Base-by-base conservation (phyloP, 2,797 vertebrate species). In the Sebastes taczanowskii region DNA sequence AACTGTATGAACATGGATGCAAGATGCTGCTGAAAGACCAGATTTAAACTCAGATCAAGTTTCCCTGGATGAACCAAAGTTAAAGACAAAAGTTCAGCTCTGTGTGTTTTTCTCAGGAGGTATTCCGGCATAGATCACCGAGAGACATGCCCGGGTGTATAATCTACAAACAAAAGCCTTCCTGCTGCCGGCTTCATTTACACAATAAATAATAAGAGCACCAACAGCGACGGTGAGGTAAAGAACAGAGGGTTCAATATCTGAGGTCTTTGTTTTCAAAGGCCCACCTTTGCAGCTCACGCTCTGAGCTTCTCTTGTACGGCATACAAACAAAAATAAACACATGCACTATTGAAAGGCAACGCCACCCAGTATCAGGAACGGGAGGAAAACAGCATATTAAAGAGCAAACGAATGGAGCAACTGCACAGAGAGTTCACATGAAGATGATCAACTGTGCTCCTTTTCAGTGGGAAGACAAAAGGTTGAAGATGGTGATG, bases 171-270 rank as follows among this genome's bases (percentile, higher is more conserved):
- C 53, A 42, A 77, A 64, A 70, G 64, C 42, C 27, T 62, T 29
- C 61, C 30, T 59, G 7, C 77, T 9, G 71, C 22, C 8, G 32
- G 64, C 38, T 59, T 34, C 49, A n/a, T 72, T 84, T 69, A 63
- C 27, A 69, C 78, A 55, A 81, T 68, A 68, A 86, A 83, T 25
- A 88, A 78, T 20, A 61, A 52, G 67, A 77, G 34, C 46, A 14
- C 32, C 59, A 23, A 10, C 75, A 29, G 66, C n/a, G 5, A 52
- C 3, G 38, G 18, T 1, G 29, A 64, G 65, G 61, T 64, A 27
- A 59, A 72, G 18, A 80, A 78, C 65, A 72, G 63, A 35, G 0
- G 30, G 68, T 77, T 86, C 49, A 25, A 46, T 49, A 76, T 76
- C 70, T 77, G 35, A 38, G 22, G 69, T 70, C 13, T 78, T 11